Evolutionary conservation across 2,888 invertebrate genomes (phyloP), one percentile per base, ranked within the genome.

Genomic region (Quadroppia sp.): DNA sequence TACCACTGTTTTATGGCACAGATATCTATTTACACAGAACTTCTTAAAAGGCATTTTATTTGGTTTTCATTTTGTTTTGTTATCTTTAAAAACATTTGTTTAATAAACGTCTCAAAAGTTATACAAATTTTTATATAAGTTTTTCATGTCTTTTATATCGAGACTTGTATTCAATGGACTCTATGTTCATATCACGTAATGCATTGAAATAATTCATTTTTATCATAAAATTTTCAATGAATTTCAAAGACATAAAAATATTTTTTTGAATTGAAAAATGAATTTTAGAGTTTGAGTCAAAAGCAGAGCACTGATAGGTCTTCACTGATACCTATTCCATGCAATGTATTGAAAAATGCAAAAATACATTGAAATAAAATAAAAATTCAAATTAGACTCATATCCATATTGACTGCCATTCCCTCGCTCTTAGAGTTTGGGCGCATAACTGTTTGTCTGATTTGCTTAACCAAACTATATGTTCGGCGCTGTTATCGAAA

Each of bases 381-480:
- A 7, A 9, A 36, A 36, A 45, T 45, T 45, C 45, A 53, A 23
- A 53, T 53, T 23, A 6, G 23, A 32, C 15, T 9, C 72, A 13
- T 42, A 61, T 23, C 36, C 17, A 56, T 28, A 53, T 53, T 64
- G 61, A 64, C 36, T 64, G 61, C 61, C 25, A 64, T 64, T 64
- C 61, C 30, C 61, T 30, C 61, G 36, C 61, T 69, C 69, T 7
- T 69, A 69, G 61, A 36, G n/a, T 3, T 64, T 42, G 69, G 69
- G 45, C 69, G 23, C 13, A 11, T 50, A 3, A 50, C 45, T 45
- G 45, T 53, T 20, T 53, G 30, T 25, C 69, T 42, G 15, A 69
- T 69, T 69, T 69, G 69, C 45, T 69, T 69, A 45, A 40, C 23
- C 42, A 69, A 69, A 69, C 25, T 42, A 25, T 45, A 20, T 69